These are phyloP conservation scores for Tarsius wallacei DNA, from an alignment of 2,797 vertebrate species.

Conservation along the genomic window DNA sequence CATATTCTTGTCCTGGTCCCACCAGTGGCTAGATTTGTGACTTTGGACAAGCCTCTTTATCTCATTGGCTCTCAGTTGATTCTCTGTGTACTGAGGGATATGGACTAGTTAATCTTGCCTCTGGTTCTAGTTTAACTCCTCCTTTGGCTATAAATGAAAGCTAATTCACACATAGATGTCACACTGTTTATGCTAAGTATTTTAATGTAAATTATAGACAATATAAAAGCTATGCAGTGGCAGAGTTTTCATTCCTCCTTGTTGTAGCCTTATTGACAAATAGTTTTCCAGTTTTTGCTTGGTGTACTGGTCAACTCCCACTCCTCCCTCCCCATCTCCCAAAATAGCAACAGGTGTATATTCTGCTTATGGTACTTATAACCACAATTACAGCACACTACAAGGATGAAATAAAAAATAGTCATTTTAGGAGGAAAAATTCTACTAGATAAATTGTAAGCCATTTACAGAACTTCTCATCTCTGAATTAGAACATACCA, in stretches of 20 bases:
- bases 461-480: not conserved
- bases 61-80: not conserved
- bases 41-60: not conserved
- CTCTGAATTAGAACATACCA: not conserved
- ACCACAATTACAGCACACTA: not conserved
- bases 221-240: not conserved
- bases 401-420: not conserved
- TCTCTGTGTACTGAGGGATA: not conserved
- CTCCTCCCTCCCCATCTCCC: not conserved
- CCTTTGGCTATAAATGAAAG: not conserved
- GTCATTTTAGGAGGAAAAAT: not conserved
- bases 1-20: not conserved
- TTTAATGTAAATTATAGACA: not conserved
- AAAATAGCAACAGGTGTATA: not conserved
- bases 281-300: not conserved
- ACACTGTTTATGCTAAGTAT: not conserved
- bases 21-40: not conserved
- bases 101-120: not conserved
- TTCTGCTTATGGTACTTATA: not conserved
- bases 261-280: not conserved
- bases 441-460: conserved; percentile 29
- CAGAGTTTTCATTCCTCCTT: not conserved
- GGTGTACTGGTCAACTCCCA: not conserved
- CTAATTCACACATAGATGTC: not conserved
- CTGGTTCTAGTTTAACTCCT: not conserved